Base-by-base conservation (phyloP, 2,113 vertebrate genomes). In the Morone saxatilis region DNA sequence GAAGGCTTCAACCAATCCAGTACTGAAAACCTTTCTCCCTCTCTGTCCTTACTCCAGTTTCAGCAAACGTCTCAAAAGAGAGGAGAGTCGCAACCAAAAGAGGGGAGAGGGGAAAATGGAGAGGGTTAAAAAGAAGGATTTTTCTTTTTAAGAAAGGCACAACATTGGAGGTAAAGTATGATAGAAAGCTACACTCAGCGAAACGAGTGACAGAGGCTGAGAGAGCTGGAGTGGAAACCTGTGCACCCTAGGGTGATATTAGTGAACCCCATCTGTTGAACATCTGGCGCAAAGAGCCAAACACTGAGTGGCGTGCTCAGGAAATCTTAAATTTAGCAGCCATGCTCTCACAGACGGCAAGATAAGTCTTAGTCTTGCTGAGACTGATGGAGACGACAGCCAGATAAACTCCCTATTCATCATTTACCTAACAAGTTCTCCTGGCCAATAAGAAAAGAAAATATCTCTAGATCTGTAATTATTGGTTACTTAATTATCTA, bases 221-320 rank as follows among this genome's bases (percentile, higher is more conserved):
- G 25, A 54, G 54, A 74, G 78, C 60, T 36, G 31, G 69, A 80
- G 63, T 56, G 76, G 68, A 76, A 83, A 91, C 86, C 75, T 69
- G 71, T 53, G 74, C 73, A 66, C 84, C 93, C 91, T n/a, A 54
- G 73, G 88, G 71, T 84, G 65, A 78, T 84, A 93, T 84, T 73
- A 89, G 51, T 81, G 76, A 88, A 71, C 51, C 76, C 86, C 93
- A 92, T 92, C 88, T 93, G 93, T 88, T 91, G 31, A 91, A 93
- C 91, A 94, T 93, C 92, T 94, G 91, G 87, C 43, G 22, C 5
- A 4, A 86, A 66, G 78, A 92, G 80, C 76, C 70, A 80, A 83
- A 87, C 79, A 78, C 89, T 70, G 45, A 88, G 81, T 48, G 22
- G 74, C 71, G 74, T 63, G 54, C 79, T 86, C 78, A 51, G 76